Evolutionary conservation across 2,888 invertebrate genomes (phyloP).

Genomic region (Falcaria lacertinaria): DNA sequence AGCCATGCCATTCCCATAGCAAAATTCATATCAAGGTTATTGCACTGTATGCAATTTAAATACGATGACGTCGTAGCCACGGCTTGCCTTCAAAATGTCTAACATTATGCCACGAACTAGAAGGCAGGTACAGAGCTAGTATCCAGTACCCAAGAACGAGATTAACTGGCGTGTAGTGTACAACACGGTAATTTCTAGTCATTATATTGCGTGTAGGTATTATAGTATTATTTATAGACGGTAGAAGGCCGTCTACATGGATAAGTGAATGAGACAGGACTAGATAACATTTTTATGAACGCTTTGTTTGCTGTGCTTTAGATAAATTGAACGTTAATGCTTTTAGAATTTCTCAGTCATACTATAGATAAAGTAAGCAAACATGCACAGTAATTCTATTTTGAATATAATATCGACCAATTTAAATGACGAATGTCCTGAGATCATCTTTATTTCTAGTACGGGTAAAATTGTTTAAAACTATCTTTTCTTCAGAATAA

Average conservation of each 20-base stretch:
- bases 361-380: not conserved
- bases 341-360: not conserved
- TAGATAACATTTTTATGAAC: not conserved
- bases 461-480: too few relatives aligned
- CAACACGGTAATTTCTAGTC: conserved; percentile 75
- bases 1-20: conserved; percentile 1
- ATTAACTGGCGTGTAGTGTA: conserved; percentile 55
- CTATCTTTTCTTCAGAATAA: too few relatives aligned
- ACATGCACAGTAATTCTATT: too few relatives aligned
- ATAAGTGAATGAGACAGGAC: conserved; percentile 22
- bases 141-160: conserved; percentile 55
- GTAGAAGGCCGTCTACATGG: conserved; percentile 44
- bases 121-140: conserved; percentile 47
- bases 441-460: too few relatives aligned
- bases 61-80: not conserved
- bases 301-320: not conserved
- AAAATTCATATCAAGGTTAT: conserved; percentile 4
- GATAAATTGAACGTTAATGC: not conserved
- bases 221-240: conserved; percentile 68
- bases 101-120: conserved; percentile 35
- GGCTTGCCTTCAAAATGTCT: conserved; percentile 24
- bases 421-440: too few relatives aligned
- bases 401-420: too few relatives aligned
- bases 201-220: conserved; percentile 37
- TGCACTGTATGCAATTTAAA: not conserved